These are phyloP conservation scores for Ceyx margarethae DNA, from an alignment of 2,113 vertebrate genomes.

Conservation along the genomic window DNA sequence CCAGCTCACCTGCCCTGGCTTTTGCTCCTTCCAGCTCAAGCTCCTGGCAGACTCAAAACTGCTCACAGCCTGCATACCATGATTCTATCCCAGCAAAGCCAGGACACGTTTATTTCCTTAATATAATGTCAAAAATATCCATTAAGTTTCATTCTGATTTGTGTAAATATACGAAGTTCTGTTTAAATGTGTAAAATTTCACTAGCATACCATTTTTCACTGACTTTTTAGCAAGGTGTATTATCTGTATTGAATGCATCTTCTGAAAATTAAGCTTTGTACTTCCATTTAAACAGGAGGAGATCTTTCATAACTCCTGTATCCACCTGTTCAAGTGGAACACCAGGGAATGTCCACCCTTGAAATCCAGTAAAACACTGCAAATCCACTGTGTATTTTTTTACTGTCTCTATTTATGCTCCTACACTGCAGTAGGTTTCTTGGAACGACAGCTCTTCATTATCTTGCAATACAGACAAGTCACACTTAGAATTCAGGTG, in stretches of 20 bases:
- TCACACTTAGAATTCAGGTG: background rate
- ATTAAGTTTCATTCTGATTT: background rate
- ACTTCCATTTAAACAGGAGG: background rate
- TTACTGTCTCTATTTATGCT: background rate
- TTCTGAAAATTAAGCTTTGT: background rate
- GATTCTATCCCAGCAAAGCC: background rate
- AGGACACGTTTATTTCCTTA: background rate
- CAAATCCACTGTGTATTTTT: background rate
- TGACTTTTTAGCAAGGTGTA: background rate
- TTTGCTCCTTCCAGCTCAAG: background rate
- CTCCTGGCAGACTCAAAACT: background rate
- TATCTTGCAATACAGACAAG: background rate
- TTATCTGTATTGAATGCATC: background rate
- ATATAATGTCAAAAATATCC: background rate
- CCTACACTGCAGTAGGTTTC: background rate
- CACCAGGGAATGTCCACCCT: background rate
- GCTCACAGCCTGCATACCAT: background rate
- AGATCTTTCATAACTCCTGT: background rate
- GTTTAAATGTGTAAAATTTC: background rate
- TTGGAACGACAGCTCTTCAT: background rate
- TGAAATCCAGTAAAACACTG: conserved; percentile 3
- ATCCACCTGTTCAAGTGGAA: conserved; percentile 20
- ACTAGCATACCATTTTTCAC: background rate
- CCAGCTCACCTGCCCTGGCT: background rate
- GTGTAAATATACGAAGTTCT: background rate